Conservation (phyloP, 2,113 vertebrate species). For the Mola mola region DNA sequence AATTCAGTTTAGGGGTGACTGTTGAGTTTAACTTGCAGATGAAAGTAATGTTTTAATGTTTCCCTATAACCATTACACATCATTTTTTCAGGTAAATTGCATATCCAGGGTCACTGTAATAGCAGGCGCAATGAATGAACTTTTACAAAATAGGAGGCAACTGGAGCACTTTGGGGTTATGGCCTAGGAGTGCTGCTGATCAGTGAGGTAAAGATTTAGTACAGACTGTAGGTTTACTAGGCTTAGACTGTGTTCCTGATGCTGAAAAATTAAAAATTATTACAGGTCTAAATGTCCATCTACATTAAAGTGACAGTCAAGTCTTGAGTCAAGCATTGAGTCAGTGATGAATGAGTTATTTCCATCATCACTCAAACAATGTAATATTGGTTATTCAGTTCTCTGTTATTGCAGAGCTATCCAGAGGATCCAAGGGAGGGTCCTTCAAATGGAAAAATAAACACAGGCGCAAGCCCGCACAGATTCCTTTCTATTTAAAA, state of each 20-base stretch:
- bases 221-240: constrained; percentile 1
- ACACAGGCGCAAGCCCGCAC: constrained; percentile 57
- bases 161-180: no score
- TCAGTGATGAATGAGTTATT: neutral
- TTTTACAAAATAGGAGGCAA: no score
- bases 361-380: constrained; percentile 37
- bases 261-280: neutral
- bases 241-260: neutral
- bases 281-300: constrained; percentile 4
- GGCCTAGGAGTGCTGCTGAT: neutral
- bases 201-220: neutral
- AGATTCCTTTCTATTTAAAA: constrained; percentile 79
- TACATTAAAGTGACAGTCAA: neutral
- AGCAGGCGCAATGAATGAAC: no score
- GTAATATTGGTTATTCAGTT: constrained; percentile 37
- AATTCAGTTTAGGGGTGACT: neutral
- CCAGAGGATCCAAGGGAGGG: constrained; percentile 66
- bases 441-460: constrained; percentile 70
- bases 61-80: no score
- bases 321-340: neutral
- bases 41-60: no score
- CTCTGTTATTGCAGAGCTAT: constrained; percentile 56
- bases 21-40: no score
- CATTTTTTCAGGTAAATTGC: neutral
- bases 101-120: no score